Conservation (phyloP, 2,113 vertebrate genomes). For the Paramormyrops kingsleyae region DNA sequence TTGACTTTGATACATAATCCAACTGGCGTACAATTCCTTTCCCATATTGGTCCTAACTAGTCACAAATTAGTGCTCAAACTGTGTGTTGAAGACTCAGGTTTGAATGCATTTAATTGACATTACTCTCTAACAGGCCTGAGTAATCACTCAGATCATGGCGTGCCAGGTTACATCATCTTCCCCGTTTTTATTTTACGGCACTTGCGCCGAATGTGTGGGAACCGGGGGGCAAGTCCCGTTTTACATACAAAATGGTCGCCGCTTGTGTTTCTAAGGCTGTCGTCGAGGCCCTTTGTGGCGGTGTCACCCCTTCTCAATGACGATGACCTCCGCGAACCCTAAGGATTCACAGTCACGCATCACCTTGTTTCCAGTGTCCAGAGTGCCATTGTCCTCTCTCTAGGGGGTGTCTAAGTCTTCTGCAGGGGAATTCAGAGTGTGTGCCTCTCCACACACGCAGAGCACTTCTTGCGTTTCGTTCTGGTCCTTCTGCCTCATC, state of each 20-base stretch:
- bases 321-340: slow-evolving; percentile 87
- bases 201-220: slow-evolving; percentile 80
- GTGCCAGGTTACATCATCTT: background rate
- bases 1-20: background rate
- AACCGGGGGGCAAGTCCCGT: slow-evolving; percentile 82
- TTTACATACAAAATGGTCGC: slow-evolving; percentile 83
- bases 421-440: slow-evolving; percentile 70
- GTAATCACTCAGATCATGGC: slow-evolving; percentile 40
- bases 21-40: background rate
- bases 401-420: slow-evolving; percentile 92
- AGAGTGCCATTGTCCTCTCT: slow-evolving; percentile 79
- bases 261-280: slow-evolving; percentile 78
- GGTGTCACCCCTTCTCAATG: slow-evolving; percentile 93
- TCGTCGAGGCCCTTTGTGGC: slow-evolving; percentile 93
- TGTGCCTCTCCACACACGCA: slow-evolving; percentile 56
- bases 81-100: slow-evolving; percentile 62
- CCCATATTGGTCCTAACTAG: background rate
- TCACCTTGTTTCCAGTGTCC: slow-evolving; percentile 57
- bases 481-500: background rate
- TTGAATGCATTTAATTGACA: slow-evolving; percentile 53
- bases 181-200: slow-evolving; percentile 34
- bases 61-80: slow-evolving; percentile 13
- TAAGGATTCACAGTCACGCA: slow-evolving; percentile 82
- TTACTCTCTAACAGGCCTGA: slow-evolving; percentile 39
- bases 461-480: slow-evolving; percentile 31